Base-by-base conservation (phyloP, 2,888 invertebrate genomes). In the Teinopalpus imperialis region DNA sequence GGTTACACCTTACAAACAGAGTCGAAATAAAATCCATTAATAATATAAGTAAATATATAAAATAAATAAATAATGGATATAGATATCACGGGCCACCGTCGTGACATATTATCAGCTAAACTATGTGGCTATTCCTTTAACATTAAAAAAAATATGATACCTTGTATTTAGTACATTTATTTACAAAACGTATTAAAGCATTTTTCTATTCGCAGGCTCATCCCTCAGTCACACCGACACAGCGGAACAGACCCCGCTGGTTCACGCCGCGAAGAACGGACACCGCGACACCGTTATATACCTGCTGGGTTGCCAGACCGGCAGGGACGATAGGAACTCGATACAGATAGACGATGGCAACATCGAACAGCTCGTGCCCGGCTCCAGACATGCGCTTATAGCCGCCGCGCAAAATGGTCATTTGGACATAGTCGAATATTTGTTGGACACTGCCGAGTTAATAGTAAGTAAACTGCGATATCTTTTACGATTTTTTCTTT, bases 241-340 rank as follows among this genome's bases (percentile, higher is more conserved):
- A 40, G 93, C 95, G 0, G 95, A 95, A 47, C 93, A 94, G 59
- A 95, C 97, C 61, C 94, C 98, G 0, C 78, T 98, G 46, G 96
- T 97, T 0, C 97, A 98, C 73, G 98, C 98, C 1, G 96, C 98
- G 0, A 92, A 95, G 57, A 94, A 94, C 63, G 97, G 97, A 0
- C 95, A 95, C 64, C 81, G 96, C 24, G 95, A 95, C 52, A 94
- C 97, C 1, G 95, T 98, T 0, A 95, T 95, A 24, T 96, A 97
- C 69, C 90, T 98, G 12, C 86, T 98, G 13, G 96, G 97, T 10
- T 97, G 96, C 69, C 87, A 87, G 51, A 74, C 81, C 1, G 83
- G 83, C 0, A 9, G 27, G 8, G 45, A 26, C 24, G 95, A 97
- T 57, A 96, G 97, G 93, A 90, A 93, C 59, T 64, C 89, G 57